Base-by-base conservation (phyloP, 2,888 invertebrate genomes). In the Xestia ashworthii region DNA sequence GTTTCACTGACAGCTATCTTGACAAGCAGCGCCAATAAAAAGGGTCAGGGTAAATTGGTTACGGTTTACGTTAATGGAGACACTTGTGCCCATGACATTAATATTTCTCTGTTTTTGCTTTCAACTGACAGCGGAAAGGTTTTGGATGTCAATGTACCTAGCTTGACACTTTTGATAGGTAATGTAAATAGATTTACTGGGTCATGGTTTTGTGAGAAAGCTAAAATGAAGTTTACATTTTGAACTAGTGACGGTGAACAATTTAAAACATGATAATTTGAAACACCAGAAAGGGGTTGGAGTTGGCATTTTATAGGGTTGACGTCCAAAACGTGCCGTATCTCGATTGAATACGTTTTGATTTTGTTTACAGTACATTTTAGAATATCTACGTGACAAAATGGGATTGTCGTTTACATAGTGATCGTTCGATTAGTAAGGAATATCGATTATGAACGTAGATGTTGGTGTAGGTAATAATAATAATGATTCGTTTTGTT, bases 1-100 rank as follows among this genome's bases (percentile, higher is more conserved):
- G 11, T 48, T 58, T 19, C 16, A 5, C 32, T 70, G 50, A 74
- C 46, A 62, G 14, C 0, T 68, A n/a, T 41, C 32, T 58, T 41
- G 6, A 64, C 9, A 62, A 68, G 16, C 38, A n/a, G 55, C 14
- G 68, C 62, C 32, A 9, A 5, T 8, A 5, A 58, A 19, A 65
- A 22, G 44, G 71, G 65, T 73, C 77, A 81, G 76, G 22, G 8
- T 74, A 60, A 19, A 53, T 25, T 81, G 68, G 74, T 9, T 8
- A n/a, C 11, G 16, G 4, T 69, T 11, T 44, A 38, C 38, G 11
- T 32, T 81, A 82, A 82, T 81, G 68, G 68, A 65, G 50, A 69
- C 46, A 60, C 71, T 53, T 64, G 58, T 81, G 58, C 25, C 50
- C 58, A 68, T 68, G 76, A 71, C 71, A 81, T 81, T 75, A 67